Evolutionary conservation across 2,888 invertebrate species (phyloP), one percentile per base, ranked within the genome.

Genomic region (Orthosia cruda): DNA sequence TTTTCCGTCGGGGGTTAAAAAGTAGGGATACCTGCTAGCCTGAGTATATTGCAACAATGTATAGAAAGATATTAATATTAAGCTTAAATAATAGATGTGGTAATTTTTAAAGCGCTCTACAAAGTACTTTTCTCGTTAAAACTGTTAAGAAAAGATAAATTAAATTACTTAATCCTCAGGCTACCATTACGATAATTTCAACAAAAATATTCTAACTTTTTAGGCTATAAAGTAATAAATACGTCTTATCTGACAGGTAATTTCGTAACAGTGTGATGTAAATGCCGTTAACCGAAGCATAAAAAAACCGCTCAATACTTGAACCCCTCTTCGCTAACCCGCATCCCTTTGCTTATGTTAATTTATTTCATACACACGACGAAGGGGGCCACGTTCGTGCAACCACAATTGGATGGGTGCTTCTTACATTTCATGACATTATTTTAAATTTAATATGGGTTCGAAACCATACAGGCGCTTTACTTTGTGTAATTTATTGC

Each of bases 261-360:
- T 76, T 63, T 59, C 18, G 71, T 64, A 68, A 68, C 67, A 57
- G 67, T 15, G 66, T 57, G 47, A 67, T 66, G 40, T 80, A 67
- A 80, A 32, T 52, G 77, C 65, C 50, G 45, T 77, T 81, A 81
- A 77, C 68, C n/a, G 59, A 67, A 62, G 32, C 23, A 45, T 77
- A 73, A 77, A 80, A 62, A 81, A 77, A 57, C 45, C 81, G 68
- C 73, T 81, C 77, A 73, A 77, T 80, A 77, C 64, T 76, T 61
- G 58, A 49, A 77, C 69, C 69, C 55, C 73, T 69, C 62, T 54
- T 45, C 50, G 52, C 58, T 64, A 57, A 55, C 77, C 85, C 66
- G 12, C 68, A 75, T 66, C 71, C 77, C 61, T 66, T 55, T 66
- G 52, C 58, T 65, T 76, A 80, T 71, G 81, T 50, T 65, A 85